Conservation (phyloP, 2,888 invertebrate genomes). For the Pandemis heparana region DNA sequence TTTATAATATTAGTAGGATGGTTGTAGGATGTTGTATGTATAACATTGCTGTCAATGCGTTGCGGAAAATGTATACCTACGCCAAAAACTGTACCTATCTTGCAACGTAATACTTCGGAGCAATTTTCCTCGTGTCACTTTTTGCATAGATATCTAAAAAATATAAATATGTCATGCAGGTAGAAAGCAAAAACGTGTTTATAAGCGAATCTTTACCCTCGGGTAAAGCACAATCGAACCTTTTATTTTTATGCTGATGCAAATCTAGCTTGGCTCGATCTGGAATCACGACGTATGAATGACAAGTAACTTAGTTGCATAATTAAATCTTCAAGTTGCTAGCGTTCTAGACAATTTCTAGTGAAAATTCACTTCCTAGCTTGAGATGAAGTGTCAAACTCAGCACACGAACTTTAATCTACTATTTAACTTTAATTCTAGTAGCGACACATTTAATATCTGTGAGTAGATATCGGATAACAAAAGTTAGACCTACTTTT, state of each 20-base stretch:
- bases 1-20: no score
- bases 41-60: constrained; percentile 22
- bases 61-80: neutral
- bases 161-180: neutral
- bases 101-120: constrained; percentile 2
- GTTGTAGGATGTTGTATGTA: no score
- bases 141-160: neutral
- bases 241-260: neutral
- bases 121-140: constrained; percentile 3
- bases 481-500: constrained; percentile 15
- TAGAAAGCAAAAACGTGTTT: neutral
- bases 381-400: constrained; percentile 71
- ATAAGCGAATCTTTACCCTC: constrained; percentile 4
- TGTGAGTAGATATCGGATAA: constrained; percentile 52
- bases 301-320: constrained; percentile 45
- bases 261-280: neutral
- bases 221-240: neutral
- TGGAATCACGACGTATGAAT: constrained; percentile 13
- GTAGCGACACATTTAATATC: constrained; percentile 73
- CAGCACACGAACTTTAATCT: constrained; percentile 72
- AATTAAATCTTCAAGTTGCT: constrained; percentile 54
- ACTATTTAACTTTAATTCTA: constrained; percentile 78
- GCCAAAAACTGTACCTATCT: constrained; percentile 14
- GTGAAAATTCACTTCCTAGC: constrained; percentile 67
- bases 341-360: constrained; percentile 63